Conservation (phyloP, 53 echinoderm and acorn worm genomes). For the Holothuria leucospilota region DNA sequence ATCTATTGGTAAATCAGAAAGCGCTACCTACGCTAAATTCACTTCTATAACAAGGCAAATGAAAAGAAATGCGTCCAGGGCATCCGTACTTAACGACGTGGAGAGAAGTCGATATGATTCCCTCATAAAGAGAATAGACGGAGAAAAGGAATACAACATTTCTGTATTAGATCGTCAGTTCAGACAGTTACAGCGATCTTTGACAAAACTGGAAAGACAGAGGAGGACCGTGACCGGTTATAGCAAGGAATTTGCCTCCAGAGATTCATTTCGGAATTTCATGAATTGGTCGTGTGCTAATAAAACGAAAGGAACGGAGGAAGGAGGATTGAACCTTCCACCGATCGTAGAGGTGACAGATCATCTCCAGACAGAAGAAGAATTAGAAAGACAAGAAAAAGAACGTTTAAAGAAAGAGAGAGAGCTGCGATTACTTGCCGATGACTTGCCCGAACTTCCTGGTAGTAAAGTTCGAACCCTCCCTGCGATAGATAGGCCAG, state of each 20-base stretch:
- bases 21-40: conserved; percentile 83
- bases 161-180: conserved; percentile 83
- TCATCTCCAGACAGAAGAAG: not conserved
- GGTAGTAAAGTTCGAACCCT: conserved; percentile 52
- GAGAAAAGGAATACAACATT: conserved; percentile 70
- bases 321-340: conserved; percentile 22
- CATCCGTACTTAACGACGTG: conserved; percentile 90
- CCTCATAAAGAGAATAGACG: conserved; percentile 82
- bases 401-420: conserved; percentile 39
- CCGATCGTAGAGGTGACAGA: conserved; percentile 18
- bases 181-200: conserved; percentile 73
- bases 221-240: conserved; percentile 42
- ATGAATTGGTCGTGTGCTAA: not conserved
- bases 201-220: conserved; percentile 74
- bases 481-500: conserved; percentile 34
- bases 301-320: not conserved
- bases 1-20: conserved; percentile 79
- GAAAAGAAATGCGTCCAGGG: conserved; percentile 82
- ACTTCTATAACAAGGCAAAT: conserved; percentile 78
- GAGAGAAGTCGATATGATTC: conserved; percentile 79
- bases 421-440: conserved; percentile 28
- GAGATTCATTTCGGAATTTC: conserved; percentile 36
- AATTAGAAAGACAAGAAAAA: conserved; percentile 18
- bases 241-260: conserved; percentile 29
- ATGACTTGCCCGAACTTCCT: conserved; percentile 48